phyloP scores from a whole-genome alignment of 2,888 invertebrate species.

The Trissolcus japonicus region DNA sequence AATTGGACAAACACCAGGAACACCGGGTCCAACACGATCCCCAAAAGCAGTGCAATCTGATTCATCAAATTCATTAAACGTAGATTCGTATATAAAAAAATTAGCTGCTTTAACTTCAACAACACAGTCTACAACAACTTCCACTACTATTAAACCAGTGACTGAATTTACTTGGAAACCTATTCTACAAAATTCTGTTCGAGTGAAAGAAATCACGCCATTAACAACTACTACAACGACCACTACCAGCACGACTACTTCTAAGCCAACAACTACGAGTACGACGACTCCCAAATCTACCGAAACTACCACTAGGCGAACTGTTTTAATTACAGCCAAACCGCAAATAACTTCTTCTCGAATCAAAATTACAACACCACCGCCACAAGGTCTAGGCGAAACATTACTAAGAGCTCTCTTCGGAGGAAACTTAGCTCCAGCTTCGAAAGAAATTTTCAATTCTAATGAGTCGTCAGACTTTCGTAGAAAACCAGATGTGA shows the following conservation, averaged over 20 bases:
- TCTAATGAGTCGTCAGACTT: constrained; percentile 11
- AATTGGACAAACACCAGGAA: constrained; percentile 61
- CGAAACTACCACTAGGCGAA: constrained; percentile 41
- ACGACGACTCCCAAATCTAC: constrained; percentile 51
- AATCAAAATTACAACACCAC: constrained; percentile 63
- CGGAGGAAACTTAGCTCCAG: constrained; percentile 64
- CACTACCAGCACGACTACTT: constrained; percentile 54
- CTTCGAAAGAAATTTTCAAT: constrained; percentile 34
- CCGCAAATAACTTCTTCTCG: constrained; percentile 58
- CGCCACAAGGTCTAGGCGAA: constrained; percentile 67
- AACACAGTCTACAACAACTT: constrained; percentile 56
- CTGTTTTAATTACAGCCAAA: constrained; percentile 55
- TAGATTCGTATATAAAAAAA: constrained; percentile 40
- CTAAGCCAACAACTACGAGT: constrained; percentile 43
- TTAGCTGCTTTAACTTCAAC: constrained; percentile 63
- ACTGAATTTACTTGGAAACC: constrained; percentile 56
- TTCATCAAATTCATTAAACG: constrained; percentile 39
- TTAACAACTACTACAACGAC: constrained; percentile 40
- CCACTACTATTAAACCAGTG: not conserved
- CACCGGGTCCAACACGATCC: constrained; percentile 68
- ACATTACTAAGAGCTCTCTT: constrained; percentile 69
- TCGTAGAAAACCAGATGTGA: constrained; percentile 19
- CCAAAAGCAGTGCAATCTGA: constrained; percentile 69
- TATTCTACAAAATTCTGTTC: constrained; percentile 13
- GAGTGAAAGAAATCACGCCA: constrained; percentile 31